Evolutionary conservation across 2,113 vertebrate genomes (phyloP).

Genomic region (Corythoichthys intestinalis): DNA sequence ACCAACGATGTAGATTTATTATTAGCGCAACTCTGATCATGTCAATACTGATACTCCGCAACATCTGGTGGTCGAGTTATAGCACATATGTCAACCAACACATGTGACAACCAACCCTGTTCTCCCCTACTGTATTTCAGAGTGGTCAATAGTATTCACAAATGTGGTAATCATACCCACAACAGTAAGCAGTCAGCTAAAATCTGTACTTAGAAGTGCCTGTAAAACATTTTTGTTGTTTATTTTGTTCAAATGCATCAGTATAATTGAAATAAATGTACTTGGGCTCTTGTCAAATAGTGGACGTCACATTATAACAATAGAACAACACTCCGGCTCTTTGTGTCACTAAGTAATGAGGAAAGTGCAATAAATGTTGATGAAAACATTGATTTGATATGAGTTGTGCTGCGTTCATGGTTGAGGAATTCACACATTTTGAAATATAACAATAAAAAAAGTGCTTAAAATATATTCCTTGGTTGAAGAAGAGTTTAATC

Average conservation of each 20-base stretch:
- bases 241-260: not conserved
- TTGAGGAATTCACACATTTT: not conserved
- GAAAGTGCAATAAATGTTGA: slow-evolving; percentile 47
- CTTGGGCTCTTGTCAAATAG: not conserved
- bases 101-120: too few relatives aligned
- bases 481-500: slow-evolving; percentile 36
- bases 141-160: too few relatives aligned
- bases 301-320: not conserved
- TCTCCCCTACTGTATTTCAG: too few relatives aligned
- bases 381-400: slow-evolving; percentile 6
- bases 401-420: not conserved
- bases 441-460: not conserved
- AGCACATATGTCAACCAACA: too few relatives aligned
- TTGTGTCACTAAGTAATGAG: slow-evolving; percentile 27
- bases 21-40: too few relatives aligned
- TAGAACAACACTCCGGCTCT: not conserved
- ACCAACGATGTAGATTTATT: too few relatives aligned
- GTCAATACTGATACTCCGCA: too few relatives aligned
- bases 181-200: not conserved
- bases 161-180: too few relatives aligned
- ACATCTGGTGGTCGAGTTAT: too few relatives aligned
- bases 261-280: not conserved
- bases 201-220: slow-evolving; percentile 4
- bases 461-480: not conserved
- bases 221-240: not conserved